Percentiles rank a stretch among this genome's conserved stretches.
phyloP scores from a whole-genome alignment of 2,113 vertebrate genomes.

The Isurus oxyrinchus region DNA sequence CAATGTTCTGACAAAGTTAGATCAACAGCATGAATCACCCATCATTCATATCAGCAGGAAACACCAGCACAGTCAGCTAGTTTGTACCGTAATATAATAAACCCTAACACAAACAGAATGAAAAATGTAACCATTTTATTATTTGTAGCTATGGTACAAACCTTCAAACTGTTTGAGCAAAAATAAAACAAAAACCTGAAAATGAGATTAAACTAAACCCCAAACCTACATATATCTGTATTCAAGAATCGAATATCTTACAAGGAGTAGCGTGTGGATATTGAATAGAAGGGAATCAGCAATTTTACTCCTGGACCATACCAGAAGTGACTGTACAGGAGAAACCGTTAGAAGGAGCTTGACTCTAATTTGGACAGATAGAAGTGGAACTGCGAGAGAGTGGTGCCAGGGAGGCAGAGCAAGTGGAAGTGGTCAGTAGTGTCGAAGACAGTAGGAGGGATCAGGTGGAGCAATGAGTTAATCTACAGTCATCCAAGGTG shows the following conservation, averaged over 20 bases:
- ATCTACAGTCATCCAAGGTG: neutral
- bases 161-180: neutral
- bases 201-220: neutral
- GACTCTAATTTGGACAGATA: neutral
- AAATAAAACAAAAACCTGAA: neutral
- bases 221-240: neutral
- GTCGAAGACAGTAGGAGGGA: neutral
- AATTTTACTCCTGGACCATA: neutral
- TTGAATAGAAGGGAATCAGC: neutral
- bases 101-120: neutral
- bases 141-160: neutral
- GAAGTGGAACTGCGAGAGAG: neutral
- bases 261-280: neutral
- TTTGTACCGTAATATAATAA: neutral
- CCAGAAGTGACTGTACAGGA: neutral
- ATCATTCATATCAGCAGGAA: neutral
- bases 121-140: neutral
- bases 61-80: neutral
- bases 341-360: neutral
- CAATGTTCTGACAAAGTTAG: neutral
- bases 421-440: too few species aligned
- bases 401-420: neutral
- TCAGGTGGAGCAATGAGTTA: neutral
- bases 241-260: neutral
- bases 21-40: neutral